These are phyloP conservation scores for human (Homo sapiens) DNA, from an alignment of 2,113 vertebrate genomes.

Conservation along the genomic window DNA sequence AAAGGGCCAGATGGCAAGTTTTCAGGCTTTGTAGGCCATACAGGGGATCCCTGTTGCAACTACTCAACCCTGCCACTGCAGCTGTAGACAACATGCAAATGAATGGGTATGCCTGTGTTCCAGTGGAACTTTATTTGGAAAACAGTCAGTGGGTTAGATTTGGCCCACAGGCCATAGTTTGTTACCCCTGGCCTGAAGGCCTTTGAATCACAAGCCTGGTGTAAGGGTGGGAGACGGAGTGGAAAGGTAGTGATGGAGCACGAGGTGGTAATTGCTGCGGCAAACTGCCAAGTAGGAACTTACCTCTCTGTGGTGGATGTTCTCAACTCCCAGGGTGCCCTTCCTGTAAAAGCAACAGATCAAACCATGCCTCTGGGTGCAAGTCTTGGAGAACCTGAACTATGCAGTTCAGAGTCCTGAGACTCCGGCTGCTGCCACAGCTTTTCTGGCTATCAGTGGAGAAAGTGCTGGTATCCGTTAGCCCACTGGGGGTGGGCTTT, in stretches of 20 bases:
- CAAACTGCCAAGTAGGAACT: not conserved
- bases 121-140: not conserved
- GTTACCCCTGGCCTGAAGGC: not conserved
- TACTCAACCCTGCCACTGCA: not conserved
- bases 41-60: not conserved
- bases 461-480: fast-evolving
- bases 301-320: not conserved
- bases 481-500: not conserved
- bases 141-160: not conserved
- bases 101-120: not conserved
- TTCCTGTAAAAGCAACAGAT: not conserved
- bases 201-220: not conserved
- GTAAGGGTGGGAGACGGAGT: too few relatives aligned
- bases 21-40: not conserved
- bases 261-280: too few relatives aligned
- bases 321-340: not conserved
- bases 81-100: not conserved
- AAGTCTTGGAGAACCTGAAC: not conserved
- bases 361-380: not conserved
- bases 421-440: not conserved
- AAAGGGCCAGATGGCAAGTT: not conserved
- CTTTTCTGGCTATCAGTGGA: not conserved
- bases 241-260: not conserved
- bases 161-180: not conserved
- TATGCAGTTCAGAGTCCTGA: not conserved